phyloP scores from a whole-genome alignment of 2,113 vertebrate genomes.

The Cacatua alba region DNA sequence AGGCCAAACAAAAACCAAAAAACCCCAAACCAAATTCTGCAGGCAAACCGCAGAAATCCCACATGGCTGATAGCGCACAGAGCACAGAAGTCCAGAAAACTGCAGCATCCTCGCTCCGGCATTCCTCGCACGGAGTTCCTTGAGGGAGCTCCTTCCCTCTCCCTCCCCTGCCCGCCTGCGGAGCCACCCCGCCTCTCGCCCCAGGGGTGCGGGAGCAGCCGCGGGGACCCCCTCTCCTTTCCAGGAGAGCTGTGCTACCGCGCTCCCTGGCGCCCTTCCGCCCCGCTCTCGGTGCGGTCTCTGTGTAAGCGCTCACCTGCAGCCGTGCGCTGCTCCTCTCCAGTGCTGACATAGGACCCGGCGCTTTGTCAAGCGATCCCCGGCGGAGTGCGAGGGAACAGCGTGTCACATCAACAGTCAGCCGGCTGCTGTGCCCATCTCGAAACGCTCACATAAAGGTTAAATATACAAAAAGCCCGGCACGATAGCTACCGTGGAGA shows the following conservation, averaged over 20 bases:
- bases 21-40: not conserved
- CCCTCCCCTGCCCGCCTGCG: not conserved
- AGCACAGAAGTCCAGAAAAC: not conserved
- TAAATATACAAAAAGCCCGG: rapidly evolving
- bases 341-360: rapidly evolving
- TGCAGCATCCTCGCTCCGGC: rapidly evolving
- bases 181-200: rapidly evolving
- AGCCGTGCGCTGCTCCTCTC: not conserved
- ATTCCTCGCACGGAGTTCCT: not conserved
- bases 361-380: rapidly evolving
- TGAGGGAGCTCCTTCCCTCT: not conserved
- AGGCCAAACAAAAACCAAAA: not conserved
- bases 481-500: rapidly evolving
- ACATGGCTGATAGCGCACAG: no score
- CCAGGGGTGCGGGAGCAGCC: not conserved
- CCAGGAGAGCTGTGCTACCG: not conserved
- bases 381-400: rapidly evolving
- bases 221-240: not conserved
- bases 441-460: rapidly evolving
- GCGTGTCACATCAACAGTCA: rapidly evolving
- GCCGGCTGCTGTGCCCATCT: rapidly evolving
- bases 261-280: not conserved
- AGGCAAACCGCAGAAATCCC: not conserved
- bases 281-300: rapidly evolving
- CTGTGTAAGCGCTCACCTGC: rapidly evolving